A percentile compares a stretch with the other conserved stretches of the same genome.
These are phyloP conservation scores for Doryteuthis pealeii DNA, from an alignment of 1,140 invertebrate species.

Conservation along the genomic window DNA sequence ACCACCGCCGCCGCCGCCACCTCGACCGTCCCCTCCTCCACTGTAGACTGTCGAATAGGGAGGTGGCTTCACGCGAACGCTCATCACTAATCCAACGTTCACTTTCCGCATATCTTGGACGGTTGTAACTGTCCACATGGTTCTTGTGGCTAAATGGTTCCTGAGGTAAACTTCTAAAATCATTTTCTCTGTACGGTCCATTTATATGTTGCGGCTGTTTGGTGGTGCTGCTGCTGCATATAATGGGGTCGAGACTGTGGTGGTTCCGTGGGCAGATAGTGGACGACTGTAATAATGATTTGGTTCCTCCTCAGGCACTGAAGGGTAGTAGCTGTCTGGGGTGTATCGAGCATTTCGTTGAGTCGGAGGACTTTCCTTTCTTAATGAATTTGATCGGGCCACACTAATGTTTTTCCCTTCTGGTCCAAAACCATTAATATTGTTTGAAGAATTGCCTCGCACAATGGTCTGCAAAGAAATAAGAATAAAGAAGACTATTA, in stretches of 20 bases:
- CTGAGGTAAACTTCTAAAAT: background rate
- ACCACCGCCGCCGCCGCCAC: background rate
- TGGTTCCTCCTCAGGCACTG: conserved; percentile 42
- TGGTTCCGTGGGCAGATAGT: conserved; percentile 64
- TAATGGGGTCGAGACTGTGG: conserved; percentile 41
- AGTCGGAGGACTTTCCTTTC: conserved; percentile 84
- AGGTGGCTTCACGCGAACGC: background rate
- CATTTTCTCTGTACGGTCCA: conserved; percentile 11
- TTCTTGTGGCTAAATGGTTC: background rate
- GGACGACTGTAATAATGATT: conserved; percentile 10
- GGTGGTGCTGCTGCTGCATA: no score
- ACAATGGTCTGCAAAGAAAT: conserved; percentile 74
- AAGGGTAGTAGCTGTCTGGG: conserved; percentile 35
- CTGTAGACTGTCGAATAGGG: background rate
- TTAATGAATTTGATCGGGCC: conserved; percentile 84
- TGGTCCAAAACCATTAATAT: conserved; percentile 44
- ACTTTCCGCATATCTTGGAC: conserved; percentile 1
- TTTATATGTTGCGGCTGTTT: conserved; percentile 51
- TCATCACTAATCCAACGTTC: background rate
- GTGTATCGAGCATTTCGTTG: conserved; percentile 73
- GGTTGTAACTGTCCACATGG: background rate
- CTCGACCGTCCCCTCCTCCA: no score
- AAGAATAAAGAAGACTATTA: conserved; percentile 3
- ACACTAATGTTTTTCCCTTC: conserved; percentile 67
- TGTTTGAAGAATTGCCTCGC: conserved; percentile 63